Evolutionary conservation across 2,888 invertebrate genomes (phyloP).

Genomic region (Sthenelais limicola): DNA sequence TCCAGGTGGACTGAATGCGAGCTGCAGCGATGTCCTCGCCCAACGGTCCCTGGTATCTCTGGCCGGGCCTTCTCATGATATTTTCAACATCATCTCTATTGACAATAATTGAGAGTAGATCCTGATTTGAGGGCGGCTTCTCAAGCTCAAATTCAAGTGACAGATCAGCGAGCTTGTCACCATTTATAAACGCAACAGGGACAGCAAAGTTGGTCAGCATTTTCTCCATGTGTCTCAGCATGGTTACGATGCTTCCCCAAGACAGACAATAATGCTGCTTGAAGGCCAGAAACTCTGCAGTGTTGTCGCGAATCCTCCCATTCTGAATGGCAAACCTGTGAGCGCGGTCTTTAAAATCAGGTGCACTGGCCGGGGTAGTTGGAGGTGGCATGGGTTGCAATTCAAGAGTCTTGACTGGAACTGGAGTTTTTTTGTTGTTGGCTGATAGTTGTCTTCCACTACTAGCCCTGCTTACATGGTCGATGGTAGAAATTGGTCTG

Average conservation of each 20-base stretch:
- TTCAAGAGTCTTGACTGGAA: conserved; percentile 63
- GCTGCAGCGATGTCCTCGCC: conserved; percentile 67
- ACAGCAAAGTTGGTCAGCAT: conserved; percentile 65
- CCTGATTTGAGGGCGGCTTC: conserved; percentile 61
- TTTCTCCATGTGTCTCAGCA: conserved; percentile 64
- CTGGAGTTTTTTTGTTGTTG: conserved; percentile 31
- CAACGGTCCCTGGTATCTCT: conserved; percentile 63
- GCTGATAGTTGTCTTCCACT: conserved; percentile 32
- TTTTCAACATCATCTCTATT: conserved; percentile 70
- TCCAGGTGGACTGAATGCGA: conserved; percentile 69
- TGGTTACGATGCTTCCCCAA: conserved; percentile 71
- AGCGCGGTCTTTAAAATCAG: conserved; percentile 58
- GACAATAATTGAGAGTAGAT: conserved; percentile 66
- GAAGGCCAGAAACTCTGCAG: conserved; percentile 68
- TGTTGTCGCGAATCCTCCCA: conserved; percentile 62
- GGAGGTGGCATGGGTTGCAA: conserved; percentile 70
- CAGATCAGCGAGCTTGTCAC: conserved; percentile 69
- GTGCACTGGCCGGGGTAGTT: conserved; percentile 68
- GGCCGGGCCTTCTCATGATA: conserved; percentile 66
- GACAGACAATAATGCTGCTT: conserved; percentile 70
- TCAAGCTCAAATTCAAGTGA: conserved; percentile 70
- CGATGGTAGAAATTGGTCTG: conserved; percentile 2
- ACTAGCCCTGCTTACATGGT: conserved; percentile 37
- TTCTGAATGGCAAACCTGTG: conserved; percentile 70
- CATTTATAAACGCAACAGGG: conserved; percentile 70